Evolutionary conservation across 2,113 vertebrate genomes (phyloP).

Genomic region (Tachysurus vachellii): DNA sequence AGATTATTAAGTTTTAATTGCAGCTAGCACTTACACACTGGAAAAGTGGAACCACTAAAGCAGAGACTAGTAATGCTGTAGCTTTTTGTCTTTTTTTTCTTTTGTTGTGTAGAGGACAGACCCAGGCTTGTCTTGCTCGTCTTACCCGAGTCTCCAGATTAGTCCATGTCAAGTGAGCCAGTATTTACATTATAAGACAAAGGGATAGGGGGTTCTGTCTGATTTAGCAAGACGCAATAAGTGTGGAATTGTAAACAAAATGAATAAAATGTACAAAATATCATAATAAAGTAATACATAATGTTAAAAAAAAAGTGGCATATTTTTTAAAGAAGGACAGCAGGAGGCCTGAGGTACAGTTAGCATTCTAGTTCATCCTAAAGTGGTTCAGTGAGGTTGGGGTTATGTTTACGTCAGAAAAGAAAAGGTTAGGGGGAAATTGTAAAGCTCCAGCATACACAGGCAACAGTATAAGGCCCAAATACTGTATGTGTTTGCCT

Average conservation of each 20-base stretch:
- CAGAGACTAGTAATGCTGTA: background rate
- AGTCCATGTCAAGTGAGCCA: background rate
- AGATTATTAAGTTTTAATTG: background rate
- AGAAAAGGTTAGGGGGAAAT: no score
- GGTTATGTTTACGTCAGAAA: no score
- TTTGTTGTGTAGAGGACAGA: background rate
- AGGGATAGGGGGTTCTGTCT: background rate
- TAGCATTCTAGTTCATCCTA: background rate
- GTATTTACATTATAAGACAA: background rate
- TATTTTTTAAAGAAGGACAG: background rate
- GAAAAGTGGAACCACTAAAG: background rate
- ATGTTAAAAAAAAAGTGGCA: background rate
- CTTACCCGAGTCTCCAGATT: background rate
- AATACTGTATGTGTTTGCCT: background rate
- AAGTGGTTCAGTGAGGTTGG: background rate
- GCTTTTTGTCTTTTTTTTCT: no score
- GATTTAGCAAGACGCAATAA: background rate
- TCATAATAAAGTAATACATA: background rate
- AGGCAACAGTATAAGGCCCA: background rate
- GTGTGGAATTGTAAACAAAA: background rate
- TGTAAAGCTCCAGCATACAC: background rate
- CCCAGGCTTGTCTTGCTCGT: background rate
- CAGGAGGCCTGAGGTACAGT: background rate
- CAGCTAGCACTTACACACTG: background rate
- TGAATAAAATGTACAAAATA: background rate